Evolutionary conservation across 1,140 invertebrate genomes (phyloP).

Genomic region (Drosophila sucinea): DNA sequence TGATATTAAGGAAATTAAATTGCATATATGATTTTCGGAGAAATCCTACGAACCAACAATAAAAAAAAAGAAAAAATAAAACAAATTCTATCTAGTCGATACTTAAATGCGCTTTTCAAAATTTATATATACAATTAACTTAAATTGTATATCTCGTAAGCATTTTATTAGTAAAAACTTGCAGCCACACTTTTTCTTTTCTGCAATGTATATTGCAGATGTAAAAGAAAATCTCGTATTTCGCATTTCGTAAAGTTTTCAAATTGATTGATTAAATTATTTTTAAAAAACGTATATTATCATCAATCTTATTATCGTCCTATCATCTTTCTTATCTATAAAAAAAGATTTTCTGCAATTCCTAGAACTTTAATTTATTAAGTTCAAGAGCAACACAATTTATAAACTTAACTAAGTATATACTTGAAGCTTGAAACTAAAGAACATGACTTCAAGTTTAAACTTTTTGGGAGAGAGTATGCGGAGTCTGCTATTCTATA

Average conservation of each 20-base stretch:
- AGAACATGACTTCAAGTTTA: not conserved
- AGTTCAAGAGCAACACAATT: not conserved
- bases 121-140: not conserved
- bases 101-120: not conserved
- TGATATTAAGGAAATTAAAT: slow-evolving; percentile 47
- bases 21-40: slow-evolving; percentile 49
- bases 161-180: too few species aligned
- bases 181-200: too few species aligned
- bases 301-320: too few species aligned
- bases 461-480: not conserved
- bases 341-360: slow-evolving; percentile 6
- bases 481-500: not conserved
- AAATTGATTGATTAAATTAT: too few species aligned
- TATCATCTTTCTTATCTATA: not conserved
- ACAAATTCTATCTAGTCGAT: slow-evolving; percentile 9
- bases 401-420: too few species aligned
- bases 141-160: too few species aligned
- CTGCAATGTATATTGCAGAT: too few species aligned
- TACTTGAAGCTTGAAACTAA: too few species aligned
- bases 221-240: too few species aligned
- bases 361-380: not conserved
- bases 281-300: too few species aligned
- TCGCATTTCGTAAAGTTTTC: too few species aligned
- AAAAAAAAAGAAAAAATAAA: not conserved
- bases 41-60: slow-evolving; percentile 23